Evolutionary conservation across 2,113 vertebrate species (phyloP), one percentile per base, ranked within the genome.

Genomic region (Sisor rabdophorus): DNA sequence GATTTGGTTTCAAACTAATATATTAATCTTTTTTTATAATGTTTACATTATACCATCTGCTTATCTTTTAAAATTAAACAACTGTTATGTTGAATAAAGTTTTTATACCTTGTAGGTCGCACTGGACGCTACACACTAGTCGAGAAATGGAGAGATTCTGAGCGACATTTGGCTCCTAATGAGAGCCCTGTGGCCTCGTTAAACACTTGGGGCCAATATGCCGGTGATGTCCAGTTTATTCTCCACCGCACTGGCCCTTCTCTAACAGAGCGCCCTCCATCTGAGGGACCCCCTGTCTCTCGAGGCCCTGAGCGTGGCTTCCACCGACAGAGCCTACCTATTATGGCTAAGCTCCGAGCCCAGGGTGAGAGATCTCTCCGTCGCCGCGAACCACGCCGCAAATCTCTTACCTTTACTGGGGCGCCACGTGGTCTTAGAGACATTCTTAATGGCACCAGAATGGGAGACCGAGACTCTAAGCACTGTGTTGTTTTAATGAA

Each of bases 191-290:
- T 99, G 61, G 94, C 94, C 44, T 98, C 97, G 22, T 87, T 99
- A 52, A 98, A 97, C 89, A 98, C 97, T 71, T 99, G 97, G 97
- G 96, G 97, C 0, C 97, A 98, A 83, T 98, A 99, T 48, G 96
- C 96, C 0, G 95, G 95, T 13, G 97, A 99, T 1, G 96, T 99
- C 6, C 97, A 98, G 90, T 91, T 98, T 0, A 95, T 98, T 78
- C 90, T 98, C 69, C 92, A 94, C 2, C 94, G 95, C 28, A 98
- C 97, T 0, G 97, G 96, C 61, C 96, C 97, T 0, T 96, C 96
- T 0, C 91, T 98, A 30, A 95, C 94, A 2, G 95, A 98, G 86
- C 87, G 95, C 2, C 95, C 95, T 15, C 95, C 96, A 0, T 97
- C 95, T 0, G 96, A 98, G 74, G 91, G 94, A 8, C 90, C 93